Evolutionary conservation across 2,888 invertebrate genomes (phyloP).

Genomic region (Stenolophus ochropezus): DNA sequence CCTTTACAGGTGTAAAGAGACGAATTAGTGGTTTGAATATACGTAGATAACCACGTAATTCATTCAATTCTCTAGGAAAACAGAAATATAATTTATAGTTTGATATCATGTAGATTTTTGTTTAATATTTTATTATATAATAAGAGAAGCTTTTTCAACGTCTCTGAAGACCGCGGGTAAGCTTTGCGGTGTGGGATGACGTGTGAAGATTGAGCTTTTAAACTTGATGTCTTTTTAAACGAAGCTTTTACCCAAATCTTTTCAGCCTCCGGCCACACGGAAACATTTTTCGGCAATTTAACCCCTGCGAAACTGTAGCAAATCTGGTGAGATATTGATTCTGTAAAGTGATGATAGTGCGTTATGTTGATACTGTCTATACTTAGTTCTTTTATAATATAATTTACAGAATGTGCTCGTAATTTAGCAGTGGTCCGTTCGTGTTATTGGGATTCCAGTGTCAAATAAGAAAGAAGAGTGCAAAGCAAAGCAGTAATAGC

Average conservation of each 20-base stretch:
- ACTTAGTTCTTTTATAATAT: too few relatives aligned
- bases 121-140: neutral
- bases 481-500: neutral
- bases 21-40: too few relatives aligned
- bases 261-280: neutral
- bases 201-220: slow-evolving; percentile 23
- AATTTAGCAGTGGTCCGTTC: too few relatives aligned
- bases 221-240: slow-evolving; percentile 28
- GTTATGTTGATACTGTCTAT: too few relatives aligned
- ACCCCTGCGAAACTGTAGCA: neutral
- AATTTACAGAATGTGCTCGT: too few relatives aligned
- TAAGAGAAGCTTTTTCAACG: neutral
- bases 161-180: neutral
- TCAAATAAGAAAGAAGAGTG: neutral
- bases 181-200: neutral
- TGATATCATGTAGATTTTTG: neutral
- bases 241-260: slow-evolving; percentile 14
- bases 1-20: too few relatives aligned
- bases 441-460: too few relatives aligned
- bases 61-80: too few relatives aligned
- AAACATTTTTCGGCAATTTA: slow-evolving; percentile 12
- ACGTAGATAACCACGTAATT: too few relatives aligned
- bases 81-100: neutral
- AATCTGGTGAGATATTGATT: neutral
- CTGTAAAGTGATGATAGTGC: neutral